Conservation (phyloP, 2,888 invertebrate species). For the Ormyrus rosae region DNA sequence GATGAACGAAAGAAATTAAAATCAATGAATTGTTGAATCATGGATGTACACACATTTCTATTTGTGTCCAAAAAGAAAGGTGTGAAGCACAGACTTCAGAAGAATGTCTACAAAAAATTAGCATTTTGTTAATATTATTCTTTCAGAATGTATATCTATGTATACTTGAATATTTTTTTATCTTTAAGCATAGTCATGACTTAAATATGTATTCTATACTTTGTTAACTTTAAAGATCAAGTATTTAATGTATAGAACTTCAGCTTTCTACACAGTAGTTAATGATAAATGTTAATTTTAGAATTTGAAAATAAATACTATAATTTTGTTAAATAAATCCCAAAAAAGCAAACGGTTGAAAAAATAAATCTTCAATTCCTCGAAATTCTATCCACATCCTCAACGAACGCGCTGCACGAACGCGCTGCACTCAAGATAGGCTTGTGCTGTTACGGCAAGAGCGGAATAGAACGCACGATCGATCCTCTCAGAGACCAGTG, state of each 20-base stretch:
- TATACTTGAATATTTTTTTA: conserved; percentile 26
- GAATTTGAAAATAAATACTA: no score
- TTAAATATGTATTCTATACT: conserved; percentile 1
- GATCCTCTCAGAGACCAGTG: no score
- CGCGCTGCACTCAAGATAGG: no score
- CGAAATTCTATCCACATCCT: no score
- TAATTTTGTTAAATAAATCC: no score
- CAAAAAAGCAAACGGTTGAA: no score
- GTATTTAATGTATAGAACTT: not conserved
- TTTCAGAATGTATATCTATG: not conserved
- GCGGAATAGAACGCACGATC: no score
- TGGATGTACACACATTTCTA: not conserved
- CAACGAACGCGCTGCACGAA: no score
- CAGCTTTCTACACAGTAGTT: no score
- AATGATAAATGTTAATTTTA: no score
- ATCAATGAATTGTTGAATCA: conserved; percentile 17
- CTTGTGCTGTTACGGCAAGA: no score
- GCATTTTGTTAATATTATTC: conserved; percentile 9
- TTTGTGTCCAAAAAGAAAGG: conserved; percentile 18
- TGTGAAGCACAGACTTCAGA: conserved; percentile 11
- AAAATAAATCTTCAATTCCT: no score
- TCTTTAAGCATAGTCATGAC: not conserved
- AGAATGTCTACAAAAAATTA: conserved; percentile 25
- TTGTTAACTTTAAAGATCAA: conserved; percentile 2
- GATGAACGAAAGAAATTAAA: conserved; percentile 2